A percentile compares a stretch with the other conserved stretches of the same genome.
These are phyloP conservation scores for Plebejus melissa DNA, from an alignment of 2,888 invertebrate species.

Conservation along the genomic window DNA sequence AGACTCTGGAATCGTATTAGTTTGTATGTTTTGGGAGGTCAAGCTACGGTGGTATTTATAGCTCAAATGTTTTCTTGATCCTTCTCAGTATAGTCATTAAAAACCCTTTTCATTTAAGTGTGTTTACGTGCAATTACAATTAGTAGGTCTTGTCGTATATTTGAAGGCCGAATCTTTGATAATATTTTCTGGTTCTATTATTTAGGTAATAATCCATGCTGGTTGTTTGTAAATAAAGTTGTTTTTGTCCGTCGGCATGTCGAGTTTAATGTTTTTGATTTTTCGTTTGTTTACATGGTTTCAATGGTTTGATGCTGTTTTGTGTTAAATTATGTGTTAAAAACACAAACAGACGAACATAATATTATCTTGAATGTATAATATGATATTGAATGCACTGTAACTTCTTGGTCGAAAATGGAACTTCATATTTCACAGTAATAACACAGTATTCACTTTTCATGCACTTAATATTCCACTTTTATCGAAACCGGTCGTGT, in stretches of 20 bases:
- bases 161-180: slow-evolving; percentile 1
- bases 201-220: not conserved
- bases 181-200: slow-evolving; percentile 1
- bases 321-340: too few relatives aligned
- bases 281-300: not conserved
- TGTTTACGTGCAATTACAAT: slow-evolving; percentile 59
- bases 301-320: not conserved
- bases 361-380: too few relatives aligned
- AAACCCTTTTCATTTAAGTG: slow-evolving; percentile 56
- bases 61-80: slow-evolving; percentile 41
- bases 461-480: too few relatives aligned
- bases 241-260: not conserved
- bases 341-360: too few relatives aligned
- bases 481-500: too few relatives aligned
- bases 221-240: not conserved
- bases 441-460: too few relatives aligned
- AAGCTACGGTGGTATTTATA: slow-evolving; percentile 37
- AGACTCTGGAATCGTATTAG: slow-evolving; percentile 36
- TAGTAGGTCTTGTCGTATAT: slow-evolving; percentile 44
- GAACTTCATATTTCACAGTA: too few relatives aligned
- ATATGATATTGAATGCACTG: too few relatives aligned
- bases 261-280: not conserved
- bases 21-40: slow-evolving; percentile 36
- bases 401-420: too few relatives aligned
- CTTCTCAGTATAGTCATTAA: slow-evolving; percentile 55